A percentile compares a stretch with the other conserved stretches of the same genome.
phyloP scores from a whole-genome alignment of 2,113 vertebrate species.

The Otis tarda region DNA sequence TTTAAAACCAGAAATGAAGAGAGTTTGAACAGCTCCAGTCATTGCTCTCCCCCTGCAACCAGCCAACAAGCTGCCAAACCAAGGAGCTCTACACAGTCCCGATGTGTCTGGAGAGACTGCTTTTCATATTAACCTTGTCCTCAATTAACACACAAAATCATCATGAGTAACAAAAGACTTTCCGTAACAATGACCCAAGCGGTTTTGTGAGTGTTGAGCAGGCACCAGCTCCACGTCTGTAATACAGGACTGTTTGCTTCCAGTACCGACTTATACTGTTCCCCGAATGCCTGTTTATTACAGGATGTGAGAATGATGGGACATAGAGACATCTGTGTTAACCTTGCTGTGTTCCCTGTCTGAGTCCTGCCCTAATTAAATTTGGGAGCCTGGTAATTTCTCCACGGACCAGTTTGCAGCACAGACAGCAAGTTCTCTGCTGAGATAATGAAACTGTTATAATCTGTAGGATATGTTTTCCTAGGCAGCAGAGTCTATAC shows the following conservation, averaged over 20 bases:
- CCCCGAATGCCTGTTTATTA: slow-evolving; percentile 15
- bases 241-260: slow-evolving; percentile 9
- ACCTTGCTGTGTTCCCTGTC: slow-evolving; percentile 37
- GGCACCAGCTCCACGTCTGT: neutral
- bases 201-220: neutral
- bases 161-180: neutral
- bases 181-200: neutral
- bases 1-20: neutral
- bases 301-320: slow-evolving; percentile 42
- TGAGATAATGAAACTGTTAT: slow-evolving; percentile 45
- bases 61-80: neutral
- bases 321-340: slow-evolving; percentile 50
- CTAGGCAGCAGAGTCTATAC: neutral
- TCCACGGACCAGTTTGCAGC: slow-evolving; percentile 11
- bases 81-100: neutral
- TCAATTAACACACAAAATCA: neutral
- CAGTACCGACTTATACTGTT: neutral
- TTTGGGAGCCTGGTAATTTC: slow-evolving; percentile 61
- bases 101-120: neutral
- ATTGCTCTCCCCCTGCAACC: neutral
- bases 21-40: neutral
- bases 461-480: slow-evolving; percentile 14
- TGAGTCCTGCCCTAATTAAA: slow-evolving; percentile 62
- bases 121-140: neutral
- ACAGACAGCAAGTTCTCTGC: slow-evolving; percentile 28